Evolutionary conservation across 2,888 invertebrate genomes (phyloP).

Genomic region (Hyalella azteca): DNA sequence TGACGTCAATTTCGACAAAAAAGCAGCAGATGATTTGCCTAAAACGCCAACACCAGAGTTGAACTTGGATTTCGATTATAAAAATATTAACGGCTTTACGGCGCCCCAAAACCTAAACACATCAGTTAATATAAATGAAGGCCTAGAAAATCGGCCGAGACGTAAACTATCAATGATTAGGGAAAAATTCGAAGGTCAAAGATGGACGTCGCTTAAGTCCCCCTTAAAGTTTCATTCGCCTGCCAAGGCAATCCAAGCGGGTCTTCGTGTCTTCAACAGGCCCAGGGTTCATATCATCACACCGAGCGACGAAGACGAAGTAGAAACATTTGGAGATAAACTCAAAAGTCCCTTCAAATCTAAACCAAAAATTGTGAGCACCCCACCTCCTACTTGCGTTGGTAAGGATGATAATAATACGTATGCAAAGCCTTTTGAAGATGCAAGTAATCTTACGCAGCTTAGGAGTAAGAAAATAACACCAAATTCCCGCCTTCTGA

Average conservation of each 20-base stretch:
- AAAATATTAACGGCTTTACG: too few relatives aligned
- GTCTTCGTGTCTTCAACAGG: slow-evolving; percentile 54
- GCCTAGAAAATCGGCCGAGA: slow-evolving; percentile 32
- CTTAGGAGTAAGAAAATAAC: not conserved
- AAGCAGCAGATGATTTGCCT: too few relatives aligned
- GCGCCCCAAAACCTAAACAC: too few relatives aligned
- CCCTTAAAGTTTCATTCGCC: slow-evolving; percentile 50
- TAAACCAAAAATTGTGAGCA: slow-evolving; percentile 38
- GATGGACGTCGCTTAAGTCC: slow-evolving; percentile 45
- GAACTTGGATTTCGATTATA: too few relatives aligned
- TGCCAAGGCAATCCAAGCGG: slow-evolving; percentile 52
- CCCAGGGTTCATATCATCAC: slow-evolving; percentile 56
- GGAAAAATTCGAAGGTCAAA: slow-evolving; percentile 49
- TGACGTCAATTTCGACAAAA: too few relatives aligned
- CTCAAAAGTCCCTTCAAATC: slow-evolving; percentile 52
- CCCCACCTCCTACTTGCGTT: slow-evolving; percentile 28
- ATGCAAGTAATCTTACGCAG: not conserved
- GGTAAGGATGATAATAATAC: not conserved
- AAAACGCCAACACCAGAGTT: too few relatives aligned
- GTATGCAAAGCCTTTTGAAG: not conserved
- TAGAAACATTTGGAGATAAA: not conserved
- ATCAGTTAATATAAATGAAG: too few relatives aligned
- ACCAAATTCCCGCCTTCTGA: not conserved
- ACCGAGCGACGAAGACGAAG: slow-evolving; percentile 42
- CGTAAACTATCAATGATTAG: slow-evolving; percentile 51